Evolutionary conservation across 2,113 vertebrate species (phyloP).

Genomic region (Bufo gargarizans): DNA sequence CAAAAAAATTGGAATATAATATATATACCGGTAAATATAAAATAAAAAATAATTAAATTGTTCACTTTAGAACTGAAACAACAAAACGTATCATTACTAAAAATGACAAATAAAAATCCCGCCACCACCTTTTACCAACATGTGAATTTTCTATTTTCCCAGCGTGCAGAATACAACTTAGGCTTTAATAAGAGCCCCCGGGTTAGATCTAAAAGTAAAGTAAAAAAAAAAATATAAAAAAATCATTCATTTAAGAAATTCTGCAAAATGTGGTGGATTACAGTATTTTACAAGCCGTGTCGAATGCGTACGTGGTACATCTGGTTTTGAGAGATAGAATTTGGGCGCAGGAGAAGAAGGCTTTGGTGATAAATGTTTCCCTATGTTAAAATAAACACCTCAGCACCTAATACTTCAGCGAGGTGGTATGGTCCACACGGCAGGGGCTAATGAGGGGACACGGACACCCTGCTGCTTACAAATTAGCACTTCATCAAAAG

Average conservation of each 20-base stretch:
- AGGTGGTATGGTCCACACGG: slow-evolving; percentile 59
- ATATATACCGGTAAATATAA: no score
- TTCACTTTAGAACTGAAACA: no score
- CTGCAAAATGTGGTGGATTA: slow-evolving; percentile 58
- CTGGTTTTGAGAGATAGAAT: slow-evolving; percentile 63
- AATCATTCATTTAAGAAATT: slow-evolving; percentile 53
- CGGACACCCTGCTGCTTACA: slow-evolving; percentile 66
- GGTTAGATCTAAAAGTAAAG: slow-evolving; percentile 36
- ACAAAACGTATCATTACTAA: no score
- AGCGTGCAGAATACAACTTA: not conserved
- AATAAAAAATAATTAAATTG: no score
- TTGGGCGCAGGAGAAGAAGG: slow-evolving; percentile 64
- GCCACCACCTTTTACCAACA: not conserved
- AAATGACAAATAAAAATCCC: no score
- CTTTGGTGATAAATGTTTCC: slow-evolving; percentile 67
- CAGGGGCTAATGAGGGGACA: slow-evolving; percentile 65
- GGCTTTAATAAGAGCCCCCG: no score
- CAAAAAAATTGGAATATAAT: not conserved
- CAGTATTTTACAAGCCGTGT: slow-evolving; percentile 60
- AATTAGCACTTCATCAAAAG: slow-evolving; percentile 70
- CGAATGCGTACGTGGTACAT: slow-evolving; percentile 62
- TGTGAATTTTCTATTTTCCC: not conserved
- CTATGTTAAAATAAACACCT: slow-evolving; percentile 74
- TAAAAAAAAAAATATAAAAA: slow-evolving; percentile 2
- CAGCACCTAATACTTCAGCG: slow-evolving; percentile 60